A percentile compares a stretch with the other conserved stretches of the same genome.
Conservation (phyloP, 2,888 invertebrate species). For the Prosopocoilus inquinatus region DNA sequence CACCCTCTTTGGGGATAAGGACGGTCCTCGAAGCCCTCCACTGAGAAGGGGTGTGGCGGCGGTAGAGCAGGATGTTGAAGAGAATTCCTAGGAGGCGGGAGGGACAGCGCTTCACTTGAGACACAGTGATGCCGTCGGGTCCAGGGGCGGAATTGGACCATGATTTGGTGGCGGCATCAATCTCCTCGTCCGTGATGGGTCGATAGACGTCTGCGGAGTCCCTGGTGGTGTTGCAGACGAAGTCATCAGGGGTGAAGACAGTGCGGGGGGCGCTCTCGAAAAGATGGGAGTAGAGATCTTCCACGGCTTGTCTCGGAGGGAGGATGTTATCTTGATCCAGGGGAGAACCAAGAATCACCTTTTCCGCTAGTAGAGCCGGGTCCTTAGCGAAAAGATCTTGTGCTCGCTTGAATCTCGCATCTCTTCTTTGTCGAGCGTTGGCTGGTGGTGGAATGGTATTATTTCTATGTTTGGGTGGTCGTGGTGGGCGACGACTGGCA, state of each 20-base stretch:
- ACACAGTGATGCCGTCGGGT: slow-evolving; percentile 18
- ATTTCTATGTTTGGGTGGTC: too few relatives aligned
- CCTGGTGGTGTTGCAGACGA: background rate
- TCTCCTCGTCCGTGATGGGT: slow-evolving; percentile 17
- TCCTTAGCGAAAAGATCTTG: too few relatives aligned
- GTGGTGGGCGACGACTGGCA: too few relatives aligned
- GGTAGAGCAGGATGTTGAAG: slow-evolving; percentile 16
- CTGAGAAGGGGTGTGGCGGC: background rate
- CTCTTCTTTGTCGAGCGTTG: too few relatives aligned
- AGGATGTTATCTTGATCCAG: too few relatives aligned
- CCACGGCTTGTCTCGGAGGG: too few relatives aligned
- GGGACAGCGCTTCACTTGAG: background rate
- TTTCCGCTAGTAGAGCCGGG: too few relatives aligned
- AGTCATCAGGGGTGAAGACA: background rate
- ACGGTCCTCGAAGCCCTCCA: slow-evolving; percentile 16
- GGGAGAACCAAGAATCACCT: too few relatives aligned
- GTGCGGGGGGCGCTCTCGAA: too few relatives aligned
- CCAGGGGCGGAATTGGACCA: slow-evolving; percentile 24
- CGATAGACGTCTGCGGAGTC: background rate
- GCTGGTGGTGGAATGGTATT: too few relatives aligned
- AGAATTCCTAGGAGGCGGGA: slow-evolving; percentile 5
- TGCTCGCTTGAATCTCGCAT: too few relatives aligned
- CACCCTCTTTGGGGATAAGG: slow-evolving; percentile 26
- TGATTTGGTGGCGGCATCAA: slow-evolving; percentile 1
- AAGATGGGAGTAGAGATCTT: too few relatives aligned